These are phyloP conservation scores for Emberiza fucata DNA, from an alignment of 2,113 vertebrate genomes.

Conservation along the genomic window DNA sequence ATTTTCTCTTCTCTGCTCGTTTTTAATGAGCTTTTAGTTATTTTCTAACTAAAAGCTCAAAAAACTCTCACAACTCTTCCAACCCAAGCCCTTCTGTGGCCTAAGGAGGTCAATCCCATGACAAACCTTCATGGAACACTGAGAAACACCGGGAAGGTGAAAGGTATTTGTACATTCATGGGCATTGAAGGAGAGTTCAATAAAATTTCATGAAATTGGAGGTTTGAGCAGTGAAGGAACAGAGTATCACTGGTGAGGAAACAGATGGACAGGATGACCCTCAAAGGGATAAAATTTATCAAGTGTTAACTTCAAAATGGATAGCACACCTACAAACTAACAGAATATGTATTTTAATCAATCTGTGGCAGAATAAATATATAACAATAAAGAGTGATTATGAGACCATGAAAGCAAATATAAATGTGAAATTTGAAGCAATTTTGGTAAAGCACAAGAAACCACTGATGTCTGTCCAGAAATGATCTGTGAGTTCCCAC, in stretches of 20 bases:
- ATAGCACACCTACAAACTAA: background rate
- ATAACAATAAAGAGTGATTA: background rate
- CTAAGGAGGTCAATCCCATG: fast-evolving
- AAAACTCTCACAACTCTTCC: background rate
- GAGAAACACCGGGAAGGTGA: background rate
- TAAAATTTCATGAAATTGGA: background rate
- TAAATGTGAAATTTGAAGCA: background rate
- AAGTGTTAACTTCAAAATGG: background rate
- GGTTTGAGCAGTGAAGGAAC: background rate
- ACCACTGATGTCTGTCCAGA: background rate
- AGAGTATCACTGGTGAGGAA: background rate
- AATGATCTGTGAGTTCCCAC: background rate
- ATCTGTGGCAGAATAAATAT: background rate
- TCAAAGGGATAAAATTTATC: background rate
- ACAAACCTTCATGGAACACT: background rate
- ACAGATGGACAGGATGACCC: background rate
- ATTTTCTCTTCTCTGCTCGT: background rate
- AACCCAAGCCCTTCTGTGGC: background rate
- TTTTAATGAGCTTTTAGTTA: background rate
- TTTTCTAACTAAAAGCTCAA: background rate
- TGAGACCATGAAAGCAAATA: background rate
- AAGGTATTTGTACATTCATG: background rate
- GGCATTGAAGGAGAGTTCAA: background rate
- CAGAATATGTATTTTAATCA: background rate
- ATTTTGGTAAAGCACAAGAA: background rate